These are phyloP conservation scores for Cuniculus paca DNA, from an alignment of 2,797 vertebrate genomes.

Conservation along the genomic window DNA sequence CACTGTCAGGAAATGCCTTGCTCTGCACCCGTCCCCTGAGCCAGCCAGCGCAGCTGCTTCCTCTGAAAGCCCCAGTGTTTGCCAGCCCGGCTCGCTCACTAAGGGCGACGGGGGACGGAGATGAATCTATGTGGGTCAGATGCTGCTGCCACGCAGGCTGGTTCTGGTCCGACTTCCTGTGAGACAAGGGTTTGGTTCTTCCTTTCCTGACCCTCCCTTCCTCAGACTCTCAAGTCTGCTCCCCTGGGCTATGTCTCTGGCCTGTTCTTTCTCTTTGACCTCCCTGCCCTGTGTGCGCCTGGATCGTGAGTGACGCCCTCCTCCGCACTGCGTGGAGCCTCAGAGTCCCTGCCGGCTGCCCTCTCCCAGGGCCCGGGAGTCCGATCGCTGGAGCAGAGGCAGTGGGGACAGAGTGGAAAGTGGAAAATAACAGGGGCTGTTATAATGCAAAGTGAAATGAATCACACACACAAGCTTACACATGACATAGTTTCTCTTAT, in stretches of 20 bases:
- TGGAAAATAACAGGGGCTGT: background rate
- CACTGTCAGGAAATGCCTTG: constrained; percentile 48
- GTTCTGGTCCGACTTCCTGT: background rate
- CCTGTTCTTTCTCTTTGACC: background rate
- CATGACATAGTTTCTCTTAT: background rate
- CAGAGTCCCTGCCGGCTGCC: background rate
- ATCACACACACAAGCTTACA: too few species aligned
- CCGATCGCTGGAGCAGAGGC: background rate
- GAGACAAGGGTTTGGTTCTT: background rate
- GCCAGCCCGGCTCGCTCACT: background rate
- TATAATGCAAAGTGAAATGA: background rate
- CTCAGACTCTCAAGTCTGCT: background rate
- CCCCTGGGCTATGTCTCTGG: background rate
- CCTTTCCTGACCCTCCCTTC: background rate
- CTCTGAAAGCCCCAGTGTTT: constrained; percentile 6
- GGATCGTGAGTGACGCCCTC: background rate
- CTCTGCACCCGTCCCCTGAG: background rate
- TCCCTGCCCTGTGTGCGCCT: background rate
- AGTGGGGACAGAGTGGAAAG: background rate
- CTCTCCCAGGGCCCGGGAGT: background rate
- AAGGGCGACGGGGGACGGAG: background rate
- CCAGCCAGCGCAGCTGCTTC: background rate
- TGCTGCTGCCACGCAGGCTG: background rate
- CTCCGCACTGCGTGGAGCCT: background rate
- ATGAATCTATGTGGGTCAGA: constrained; percentile 53